These are phyloP conservation scores for Enteromius afrohamiltoni DNA, from an alignment of 2,797 vertebrate genomes.

Conservation along the genomic window DNA sequence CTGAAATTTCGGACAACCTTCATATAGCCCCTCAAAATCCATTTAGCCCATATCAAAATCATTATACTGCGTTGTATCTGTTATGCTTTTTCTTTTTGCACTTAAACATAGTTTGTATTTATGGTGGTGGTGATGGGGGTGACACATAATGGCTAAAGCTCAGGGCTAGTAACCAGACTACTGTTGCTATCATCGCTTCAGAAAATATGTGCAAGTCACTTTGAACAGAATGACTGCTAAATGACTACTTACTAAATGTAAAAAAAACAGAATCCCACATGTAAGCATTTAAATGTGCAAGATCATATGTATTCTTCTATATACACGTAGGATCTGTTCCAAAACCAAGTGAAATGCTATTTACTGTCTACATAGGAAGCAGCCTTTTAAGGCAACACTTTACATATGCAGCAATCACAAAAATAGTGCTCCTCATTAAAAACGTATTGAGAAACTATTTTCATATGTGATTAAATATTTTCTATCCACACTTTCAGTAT, in stretches of 20 bases:
- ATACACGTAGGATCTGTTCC: conserved; percentile 20
- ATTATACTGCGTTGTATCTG: background rate
- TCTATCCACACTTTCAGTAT: background rate
- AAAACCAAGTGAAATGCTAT: conserved; percentile 14
- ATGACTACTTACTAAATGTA: conserved; percentile 12
- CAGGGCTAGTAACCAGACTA: background rate
- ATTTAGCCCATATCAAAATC: conserved; percentile 6
- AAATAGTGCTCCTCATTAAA: background rate
- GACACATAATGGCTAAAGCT: conserved; percentile 6
- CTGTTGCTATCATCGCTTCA: background rate
- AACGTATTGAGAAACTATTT: background rate
- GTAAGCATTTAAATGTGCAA: conserved; percentile 1
- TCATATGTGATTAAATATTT: background rate
- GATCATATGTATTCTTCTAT: conserved; percentile 18
- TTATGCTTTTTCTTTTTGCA: background rate
- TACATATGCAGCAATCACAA: background rate
- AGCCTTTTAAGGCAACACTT: background rate
- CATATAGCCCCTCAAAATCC: conserved; percentile 55
- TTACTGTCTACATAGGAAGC: background rate
- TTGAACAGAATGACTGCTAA: conserved; percentile 5
- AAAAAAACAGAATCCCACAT: conserved; percentile 1
- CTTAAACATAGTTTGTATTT: background rate
- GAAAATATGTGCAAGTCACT: background rate
- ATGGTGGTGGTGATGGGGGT: background rate
- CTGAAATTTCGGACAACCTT: conserved; percentile 24